Percentiles rank a stretch among this genome's conserved stretches.
Conservation (phyloP, 2,888 invertebrate genomes). For the Ichneumon xanthorius region DNA sequence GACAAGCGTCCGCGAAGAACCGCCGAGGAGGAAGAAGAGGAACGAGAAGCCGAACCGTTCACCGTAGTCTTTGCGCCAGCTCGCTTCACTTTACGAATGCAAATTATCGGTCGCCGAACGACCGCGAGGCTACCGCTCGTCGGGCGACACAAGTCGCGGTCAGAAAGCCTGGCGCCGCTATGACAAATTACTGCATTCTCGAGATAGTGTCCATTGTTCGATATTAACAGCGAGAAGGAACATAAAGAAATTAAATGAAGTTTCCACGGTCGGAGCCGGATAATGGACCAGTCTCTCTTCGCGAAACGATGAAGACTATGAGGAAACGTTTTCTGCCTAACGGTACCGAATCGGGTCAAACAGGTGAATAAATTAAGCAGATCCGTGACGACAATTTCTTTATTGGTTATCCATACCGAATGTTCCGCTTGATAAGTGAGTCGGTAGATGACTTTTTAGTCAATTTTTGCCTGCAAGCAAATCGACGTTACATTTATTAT, state of each 20-base stretch:
- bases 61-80: slow-evolving; percentile 11
- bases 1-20: slow-evolving; percentile 47
- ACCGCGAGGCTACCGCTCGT: slow-evolving; percentile 23
- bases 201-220: slow-evolving; percentile 56
- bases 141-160: slow-evolving; percentile 32
- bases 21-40: slow-evolving; percentile 37
- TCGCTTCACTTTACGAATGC: slow-evolving; percentile 47
- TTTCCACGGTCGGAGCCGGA: neutral
- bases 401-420: neutral
- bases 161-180: slow-evolving; percentile 52
- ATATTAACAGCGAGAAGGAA: slow-evolving; percentile 22
- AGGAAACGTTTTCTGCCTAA: slow-evolving; percentile 26
- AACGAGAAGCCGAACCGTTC: slow-evolving; percentile 29
- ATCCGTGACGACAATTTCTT: neutral
- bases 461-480: neutral
- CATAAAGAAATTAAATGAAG: slow-evolving; percentile 3
- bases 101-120: slow-evolving; percentile 36
- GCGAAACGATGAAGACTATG: slow-evolving; percentile 40
- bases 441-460: neutral
- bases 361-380: neutral
- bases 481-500: neutral
- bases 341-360: slow-evolving; percentile 3
- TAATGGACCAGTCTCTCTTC: neutral
- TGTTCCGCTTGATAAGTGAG: neutral
- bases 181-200: slow-evolving; percentile 54